Conservation (phyloP, 2,797 vertebrate species). For the Pterois miles region DNA sequence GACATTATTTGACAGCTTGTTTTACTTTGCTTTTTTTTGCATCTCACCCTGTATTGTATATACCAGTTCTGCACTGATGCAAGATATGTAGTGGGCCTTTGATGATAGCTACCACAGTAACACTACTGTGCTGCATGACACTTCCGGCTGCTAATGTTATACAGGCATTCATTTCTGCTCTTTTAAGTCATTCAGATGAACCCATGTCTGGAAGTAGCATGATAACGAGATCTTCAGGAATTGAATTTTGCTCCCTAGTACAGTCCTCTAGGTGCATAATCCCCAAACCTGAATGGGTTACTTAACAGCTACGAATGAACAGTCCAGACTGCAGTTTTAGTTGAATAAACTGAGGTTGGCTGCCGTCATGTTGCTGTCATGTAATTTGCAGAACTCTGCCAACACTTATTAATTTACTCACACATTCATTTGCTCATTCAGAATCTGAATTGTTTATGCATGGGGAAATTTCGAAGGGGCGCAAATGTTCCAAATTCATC, state of each 20-base stretch:
- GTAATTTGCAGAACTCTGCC: slow-evolving; percentile 1
- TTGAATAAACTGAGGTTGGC: neutral
- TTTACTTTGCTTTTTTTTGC: neutral
- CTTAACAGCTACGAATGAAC: neutral
- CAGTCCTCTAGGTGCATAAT: neutral
- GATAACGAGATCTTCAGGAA: too few relatives aligned
- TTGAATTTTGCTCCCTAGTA: too few relatives aligned
- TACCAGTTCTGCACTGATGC: neutral
- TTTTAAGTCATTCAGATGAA: slow-evolving; percentile 48
- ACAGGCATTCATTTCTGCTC: slow-evolving; percentile 28
- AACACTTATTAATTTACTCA: neutral
- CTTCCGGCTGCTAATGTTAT: slow-evolving; percentile 17
- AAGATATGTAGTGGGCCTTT: slow-evolving; percentile 5
- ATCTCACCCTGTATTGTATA: neutral
- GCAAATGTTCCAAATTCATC: slow-evolving; percentile 43
- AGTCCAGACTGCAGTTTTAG: neutral
- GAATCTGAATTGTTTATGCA: slow-evolving; percentile 4
- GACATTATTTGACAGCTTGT: too few relatives aligned
- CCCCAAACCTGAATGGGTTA: neutral
- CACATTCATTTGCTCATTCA: slow-evolving; percentile 19
- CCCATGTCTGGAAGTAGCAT: slow-evolving; percentile 39
- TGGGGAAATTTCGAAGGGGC: slow-evolving; percentile 36
- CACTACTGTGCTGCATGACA: slow-evolving; percentile 1
- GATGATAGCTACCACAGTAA: slow-evolving; percentile 2
- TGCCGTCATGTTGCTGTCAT: neutral